Base-by-base conservation (phyloP, 2,113 vertebrate genomes). In the Oreochromis tanganicae region DNA sequence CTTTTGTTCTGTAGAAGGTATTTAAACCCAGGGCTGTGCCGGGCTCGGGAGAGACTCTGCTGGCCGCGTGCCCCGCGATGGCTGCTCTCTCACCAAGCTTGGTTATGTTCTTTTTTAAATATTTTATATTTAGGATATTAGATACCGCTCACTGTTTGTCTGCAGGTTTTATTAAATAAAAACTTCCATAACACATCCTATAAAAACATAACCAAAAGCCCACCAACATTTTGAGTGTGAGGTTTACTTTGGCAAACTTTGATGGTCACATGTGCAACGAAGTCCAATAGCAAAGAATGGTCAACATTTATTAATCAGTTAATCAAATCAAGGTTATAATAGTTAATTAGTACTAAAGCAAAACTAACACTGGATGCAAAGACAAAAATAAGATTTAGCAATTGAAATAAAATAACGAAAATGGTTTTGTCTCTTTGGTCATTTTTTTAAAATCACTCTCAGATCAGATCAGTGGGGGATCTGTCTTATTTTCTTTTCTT, bases 111-210 rank as follows among this genome's bases (percentile, higher is more conserved):
- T 63, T 1, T 63, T 6, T 61, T 10, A 32, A 17, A 61, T 0
- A 17, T 32, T 2, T 61, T 61, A 61, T 6, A 61, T 61, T 17
- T 61, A 10, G 57, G 16, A 19, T 63, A 34, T 63, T 36, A n/a
- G 59, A 32, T 36, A 3, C 29, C 0, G 2, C 29, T 34, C 29
- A 63, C 59, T 1, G 0, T 63, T 61, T 36, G 32, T 19, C 32
- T 63, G 59, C 16, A 63, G 59, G 59, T 19, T 63, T 63, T 36
- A 34, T 63, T 63, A 11, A 1, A 63, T 36, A 9, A 63, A 36
- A 63, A 63, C 32, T 7, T 63, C 16, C 59, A 11, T 36, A 63
- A 34, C 16, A 19, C 16, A 17, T 75, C 14, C 21, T 7, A 66
- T 27, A 48, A 75, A 48, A 46, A 75, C 24, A 1, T 29, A 48